Conservation (phyloP, 2,113 vertebrate genomes). For the Cisticola juncidis region DNA sequence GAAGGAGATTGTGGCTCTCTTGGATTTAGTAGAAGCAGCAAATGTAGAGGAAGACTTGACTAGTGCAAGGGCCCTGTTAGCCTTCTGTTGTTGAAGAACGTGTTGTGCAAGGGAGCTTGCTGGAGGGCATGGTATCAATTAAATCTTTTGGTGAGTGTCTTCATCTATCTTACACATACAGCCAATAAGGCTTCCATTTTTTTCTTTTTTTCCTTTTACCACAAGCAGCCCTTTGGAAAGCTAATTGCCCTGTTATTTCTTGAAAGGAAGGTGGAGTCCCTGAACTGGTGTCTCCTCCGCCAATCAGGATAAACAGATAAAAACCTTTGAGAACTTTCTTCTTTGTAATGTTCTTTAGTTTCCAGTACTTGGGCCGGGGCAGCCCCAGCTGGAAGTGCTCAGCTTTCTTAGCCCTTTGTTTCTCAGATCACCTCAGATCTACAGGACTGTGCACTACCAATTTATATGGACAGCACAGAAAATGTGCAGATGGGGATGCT, state of each 20-base stretch:
- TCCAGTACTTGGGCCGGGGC: rapidly evolving
- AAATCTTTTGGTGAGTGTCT: not conserved
- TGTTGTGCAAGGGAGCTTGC: not conserved
- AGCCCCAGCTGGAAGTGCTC: not conserved
- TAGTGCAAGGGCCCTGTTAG: not conserved
- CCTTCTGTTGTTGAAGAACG: not conserved
- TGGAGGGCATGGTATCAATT: not conserved
- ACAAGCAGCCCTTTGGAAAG: not conserved
- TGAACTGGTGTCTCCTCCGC: not conserved
- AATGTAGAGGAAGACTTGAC: not conserved
- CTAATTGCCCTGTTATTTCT: not conserved
- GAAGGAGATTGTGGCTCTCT: not conserved
- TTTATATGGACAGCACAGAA: not conserved
- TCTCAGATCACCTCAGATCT: not conserved
- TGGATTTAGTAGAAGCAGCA: not conserved
- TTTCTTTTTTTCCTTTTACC: not conserved
- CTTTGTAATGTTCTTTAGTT: not conserved
- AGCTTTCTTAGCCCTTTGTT: not conserved
- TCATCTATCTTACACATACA: not conserved
- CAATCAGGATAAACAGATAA: not conserved
- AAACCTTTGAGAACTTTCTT: not conserved
- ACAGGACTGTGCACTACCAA: not conserved
- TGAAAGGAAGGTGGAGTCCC: not conserved
- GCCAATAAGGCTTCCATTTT: not conserved
- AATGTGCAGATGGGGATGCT: not conserved